Evolutionary conservation across 2,797 vertebrate species (phyloP).

Genomic region (Synaphobranchus kaupii): DNA sequence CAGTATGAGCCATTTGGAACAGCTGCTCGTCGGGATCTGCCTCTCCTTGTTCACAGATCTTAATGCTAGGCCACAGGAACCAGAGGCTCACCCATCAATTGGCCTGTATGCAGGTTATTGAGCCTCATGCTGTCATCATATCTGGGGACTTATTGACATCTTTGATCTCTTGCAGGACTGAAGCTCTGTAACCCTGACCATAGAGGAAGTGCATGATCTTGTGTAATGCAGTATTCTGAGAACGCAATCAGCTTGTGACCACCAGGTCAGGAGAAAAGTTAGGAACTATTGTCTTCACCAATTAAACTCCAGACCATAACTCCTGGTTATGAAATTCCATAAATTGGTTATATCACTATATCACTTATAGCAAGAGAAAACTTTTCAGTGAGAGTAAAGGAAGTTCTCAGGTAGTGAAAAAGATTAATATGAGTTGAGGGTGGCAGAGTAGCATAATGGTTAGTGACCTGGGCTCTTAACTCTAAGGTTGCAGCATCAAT

Average conservation of each 20-base stretch:
- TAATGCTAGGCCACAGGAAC: neutral
- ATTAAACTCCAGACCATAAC: neutral
- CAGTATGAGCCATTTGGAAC: neutral
- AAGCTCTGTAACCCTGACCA: neutral
- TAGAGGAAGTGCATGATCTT: neutral
- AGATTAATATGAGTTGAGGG: no score
- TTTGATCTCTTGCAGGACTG: neutral
- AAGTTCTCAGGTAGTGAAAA: no score
- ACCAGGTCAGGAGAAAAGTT: neutral
- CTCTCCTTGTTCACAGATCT: neutral
- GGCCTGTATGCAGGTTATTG: neutral
- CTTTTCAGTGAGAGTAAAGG: neutral
- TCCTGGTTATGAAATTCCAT: neutral
- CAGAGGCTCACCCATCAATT: neutral
- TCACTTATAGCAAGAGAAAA: neutral
- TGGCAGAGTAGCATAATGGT: no score
- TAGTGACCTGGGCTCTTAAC: no score
- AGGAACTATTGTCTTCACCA: neutral
- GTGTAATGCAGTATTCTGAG: neutral
- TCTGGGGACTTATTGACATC: conserved; percentile 1
- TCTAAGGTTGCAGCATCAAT: no score
- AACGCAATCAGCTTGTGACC: neutral
- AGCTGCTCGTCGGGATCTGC: neutral
- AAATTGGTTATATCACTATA: neutral
- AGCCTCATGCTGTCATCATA: conserved; percentile 4